Percentiles rank a stretch among this genome's conserved stretches.
Evolutionary conservation across 1,140 invertebrate genomes (phyloP).

Genomic region (Drosophila punjabiensis): DNA sequence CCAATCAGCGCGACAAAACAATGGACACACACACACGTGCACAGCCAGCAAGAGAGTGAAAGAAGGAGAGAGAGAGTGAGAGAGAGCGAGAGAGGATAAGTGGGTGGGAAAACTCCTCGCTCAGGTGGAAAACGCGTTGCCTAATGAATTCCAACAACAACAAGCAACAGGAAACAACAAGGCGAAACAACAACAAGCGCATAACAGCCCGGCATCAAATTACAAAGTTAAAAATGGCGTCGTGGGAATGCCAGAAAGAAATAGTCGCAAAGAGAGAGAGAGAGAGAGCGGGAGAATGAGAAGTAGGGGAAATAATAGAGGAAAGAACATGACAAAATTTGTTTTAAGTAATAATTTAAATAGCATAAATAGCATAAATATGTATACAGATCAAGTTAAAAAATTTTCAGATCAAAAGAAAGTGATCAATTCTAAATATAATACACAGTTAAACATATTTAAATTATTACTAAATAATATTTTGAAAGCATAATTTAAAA

Average conservation of each 20-base stretch:
- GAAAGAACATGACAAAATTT: not conserved
- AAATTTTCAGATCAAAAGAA: no score
- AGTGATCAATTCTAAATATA: no score
- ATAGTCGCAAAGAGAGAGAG: not conserved
- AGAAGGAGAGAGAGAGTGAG: not conserved
- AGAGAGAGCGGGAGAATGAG: not conserved
- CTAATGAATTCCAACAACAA: slow-evolving; percentile 68
- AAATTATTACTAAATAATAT: no score
- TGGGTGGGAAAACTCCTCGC: slow-evolving; percentile 34
- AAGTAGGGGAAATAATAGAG: not conserved
- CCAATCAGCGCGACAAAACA: slow-evolving; percentile 83
- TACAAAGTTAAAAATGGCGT: slow-evolving; percentile 84
- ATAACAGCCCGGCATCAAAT: slow-evolving; percentile 73
- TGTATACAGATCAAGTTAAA: not conserved
- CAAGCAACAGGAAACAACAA: slow-evolving; percentile 26
- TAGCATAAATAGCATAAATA: not conserved
- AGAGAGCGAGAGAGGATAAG: slow-evolving; percentile 2
- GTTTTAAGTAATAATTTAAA: no score
- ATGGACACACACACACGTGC: slow-evolving; percentile 65
- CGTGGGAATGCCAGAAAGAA: slow-evolving; percentile 22
- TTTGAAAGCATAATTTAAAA: no score
- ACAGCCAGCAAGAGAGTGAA: slow-evolving; percentile 6
- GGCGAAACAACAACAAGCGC: slow-evolving; percentile 34
- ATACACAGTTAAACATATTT: no score
- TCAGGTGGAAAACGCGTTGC: slow-evolving; percentile 72